phyloP scores from a whole-genome alignment of 2,797 vertebrate genomes.

The Pterois miles region DNA sequence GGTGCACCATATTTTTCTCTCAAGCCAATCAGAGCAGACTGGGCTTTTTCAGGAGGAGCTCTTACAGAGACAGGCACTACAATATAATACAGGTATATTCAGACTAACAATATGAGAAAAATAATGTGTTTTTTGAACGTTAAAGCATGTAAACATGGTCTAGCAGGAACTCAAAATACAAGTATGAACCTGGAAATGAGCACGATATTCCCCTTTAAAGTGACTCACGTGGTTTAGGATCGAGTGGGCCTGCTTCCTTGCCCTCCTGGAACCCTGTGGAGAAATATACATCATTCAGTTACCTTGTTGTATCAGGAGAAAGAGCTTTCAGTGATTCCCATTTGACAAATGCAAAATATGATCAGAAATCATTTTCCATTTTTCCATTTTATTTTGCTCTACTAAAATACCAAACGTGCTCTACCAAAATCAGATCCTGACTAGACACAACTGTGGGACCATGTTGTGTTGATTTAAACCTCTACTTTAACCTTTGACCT shows the following conservation, averaged over 20 bases:
- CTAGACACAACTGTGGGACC: neutral
- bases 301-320: neutral
- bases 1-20: too few relatives aligned
- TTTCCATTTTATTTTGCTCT: too few relatives aligned
- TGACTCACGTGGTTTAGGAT: conserved; percentile 82
- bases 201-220: neutral
- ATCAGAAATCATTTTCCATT: neutral
- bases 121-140: too few relatives aligned
- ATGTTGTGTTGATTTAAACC: neutral
- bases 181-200: too few relatives aligned
- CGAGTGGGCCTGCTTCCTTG: conserved; percentile 63
- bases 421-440: neutral
- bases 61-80: too few relatives aligned
- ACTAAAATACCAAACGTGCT: neutral
- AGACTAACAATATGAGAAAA: too few relatives aligned
- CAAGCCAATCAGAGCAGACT: too few relatives aligned
- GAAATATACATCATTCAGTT: conserved; percentile 26
- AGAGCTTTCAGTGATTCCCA: neutral
- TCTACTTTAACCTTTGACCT: neutral
- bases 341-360: neutral
- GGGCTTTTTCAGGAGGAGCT: too few relatives aligned
- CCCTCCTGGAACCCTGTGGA: conserved; percentile 80
- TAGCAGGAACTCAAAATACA: too few relatives aligned
- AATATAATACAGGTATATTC: too few relatives aligned
- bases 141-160: too few relatives aligned